phyloP scores from a whole-genome alignment of 2,888 invertebrate genomes.

The Eulithis testata region DNA sequence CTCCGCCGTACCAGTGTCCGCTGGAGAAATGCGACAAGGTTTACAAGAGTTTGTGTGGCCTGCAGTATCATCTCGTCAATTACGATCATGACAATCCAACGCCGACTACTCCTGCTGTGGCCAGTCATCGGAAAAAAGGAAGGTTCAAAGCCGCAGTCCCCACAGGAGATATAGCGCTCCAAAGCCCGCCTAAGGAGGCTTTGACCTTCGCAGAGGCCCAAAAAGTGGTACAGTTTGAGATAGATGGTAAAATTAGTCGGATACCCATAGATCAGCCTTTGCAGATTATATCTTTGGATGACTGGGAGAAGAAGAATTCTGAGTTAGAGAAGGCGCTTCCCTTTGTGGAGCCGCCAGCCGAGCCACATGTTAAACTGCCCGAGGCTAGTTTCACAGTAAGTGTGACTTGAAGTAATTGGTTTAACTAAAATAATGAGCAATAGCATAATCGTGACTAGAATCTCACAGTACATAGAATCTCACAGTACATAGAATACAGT shows the following conservation, averaged over 20 bases:
- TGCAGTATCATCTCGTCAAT: slow-evolving; percentile 94
- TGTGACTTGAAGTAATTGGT: background rate
- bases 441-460: too few relatives aligned
- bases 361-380: slow-evolving; percentile 77
- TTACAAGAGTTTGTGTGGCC: slow-evolving; percentile 93
- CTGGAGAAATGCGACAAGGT: slow-evolving; percentile 93
- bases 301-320: slow-evolving; percentile 82
- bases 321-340: slow-evolving; percentile 76
- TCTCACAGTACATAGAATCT: too few relatives aligned
- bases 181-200: slow-evolving; percentile 86
- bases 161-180: slow-evolving; percentile 81
- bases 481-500: too few relatives aligned
- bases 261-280: slow-evolving; percentile 87
- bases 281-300: slow-evolving; percentile 88
- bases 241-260: slow-evolving; percentile 91
- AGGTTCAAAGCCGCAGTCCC: slow-evolving; percentile 84
- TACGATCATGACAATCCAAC: slow-evolving; percentile 93
- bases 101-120: slow-evolving; percentile 85
- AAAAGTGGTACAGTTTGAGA: slow-evolving; percentile 93
- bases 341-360: slow-evolving; percentile 70
- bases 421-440: too few relatives aligned
- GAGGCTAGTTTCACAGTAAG: slow-evolving; percentile 77
- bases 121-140: slow-evolving; percentile 87
- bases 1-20: slow-evolving; percentile 94
- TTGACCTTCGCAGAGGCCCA: slow-evolving; percentile 93